Conservation (phyloP, 2,888 invertebrate species). For the Aphelenchoides bicaudatus region DNA sequence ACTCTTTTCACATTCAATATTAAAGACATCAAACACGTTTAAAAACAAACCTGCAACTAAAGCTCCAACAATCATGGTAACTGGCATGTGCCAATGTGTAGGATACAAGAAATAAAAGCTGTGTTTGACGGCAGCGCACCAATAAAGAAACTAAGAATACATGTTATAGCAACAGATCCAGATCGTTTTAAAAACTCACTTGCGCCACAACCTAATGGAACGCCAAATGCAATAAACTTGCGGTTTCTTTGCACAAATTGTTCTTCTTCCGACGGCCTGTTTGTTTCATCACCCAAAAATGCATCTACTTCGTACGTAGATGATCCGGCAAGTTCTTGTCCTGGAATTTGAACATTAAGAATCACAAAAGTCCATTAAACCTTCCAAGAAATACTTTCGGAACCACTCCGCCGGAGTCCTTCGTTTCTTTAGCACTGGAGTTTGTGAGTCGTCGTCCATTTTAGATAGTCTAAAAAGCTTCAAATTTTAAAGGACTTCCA, state of each 20-base stretch:
- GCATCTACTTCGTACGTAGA: constrained; percentile 37
- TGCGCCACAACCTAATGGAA: constrained; percentile 46
- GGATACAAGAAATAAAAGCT: constrained; percentile 51
- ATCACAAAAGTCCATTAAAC: constrained; percentile 18
- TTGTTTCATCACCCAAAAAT: constrained; percentile 19
- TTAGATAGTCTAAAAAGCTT: not conserved
- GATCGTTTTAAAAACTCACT: constrained; percentile 34
- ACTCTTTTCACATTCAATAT: not conserved
- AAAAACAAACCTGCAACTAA: constrained; percentile 40
- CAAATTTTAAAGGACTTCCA: not conserved
- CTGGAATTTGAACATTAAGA: constrained; percentile 25
- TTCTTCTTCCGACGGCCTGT: constrained; percentile 34
- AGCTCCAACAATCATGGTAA: constrained; percentile 60
- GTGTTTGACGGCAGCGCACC: constrained; percentile 50
- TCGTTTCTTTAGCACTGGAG: not conserved
- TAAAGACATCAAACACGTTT: too few relatives aligned
- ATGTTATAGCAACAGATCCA: not conserved
- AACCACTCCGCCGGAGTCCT: constrained; percentile 30
- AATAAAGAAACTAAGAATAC: constrained; percentile 48
- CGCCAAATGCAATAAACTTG: constrained; percentile 43
- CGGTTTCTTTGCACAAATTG: constrained; percentile 43
- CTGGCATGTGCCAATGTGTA: constrained; percentile 56
- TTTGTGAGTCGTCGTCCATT: not conserved
- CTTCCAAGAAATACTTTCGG: constrained; percentile 36
- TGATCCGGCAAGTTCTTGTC: constrained; percentile 43